A percentile compares a stretch with the other conserved stretches of the same genome.
These are phyloP conservation scores for Linurgus olivaceus DNA, from an alignment of 2,797 vertebrate species.

Conservation along the genomic window DNA sequence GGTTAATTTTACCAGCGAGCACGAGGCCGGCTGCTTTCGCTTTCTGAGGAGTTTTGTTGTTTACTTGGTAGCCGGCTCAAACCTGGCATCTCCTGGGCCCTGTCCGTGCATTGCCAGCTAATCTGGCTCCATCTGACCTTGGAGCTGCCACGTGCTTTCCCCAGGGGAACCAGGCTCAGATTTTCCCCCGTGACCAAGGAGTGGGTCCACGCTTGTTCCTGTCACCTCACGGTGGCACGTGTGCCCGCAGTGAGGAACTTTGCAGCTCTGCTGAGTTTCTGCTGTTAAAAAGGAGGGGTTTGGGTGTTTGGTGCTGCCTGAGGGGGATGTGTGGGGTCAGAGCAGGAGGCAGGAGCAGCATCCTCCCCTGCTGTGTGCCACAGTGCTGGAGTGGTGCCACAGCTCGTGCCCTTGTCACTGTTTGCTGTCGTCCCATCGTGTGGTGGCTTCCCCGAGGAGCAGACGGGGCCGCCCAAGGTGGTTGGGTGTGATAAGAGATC, in stretches of 20 bases:
- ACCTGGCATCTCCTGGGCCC: background rate
- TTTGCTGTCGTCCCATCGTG: background rate
- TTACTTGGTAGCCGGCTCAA: background rate
- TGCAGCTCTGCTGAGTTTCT: background rate
- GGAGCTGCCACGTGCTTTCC: background rate
- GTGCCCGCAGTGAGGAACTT: background rate
- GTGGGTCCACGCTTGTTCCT: background rate
- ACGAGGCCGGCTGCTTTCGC: background rate
- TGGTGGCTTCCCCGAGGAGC: background rate
- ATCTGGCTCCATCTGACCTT: slow-evolving; percentile 41
- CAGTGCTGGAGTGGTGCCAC: background rate
- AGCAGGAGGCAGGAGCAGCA: background rate
- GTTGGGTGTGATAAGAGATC: slow-evolving; percentile 44
- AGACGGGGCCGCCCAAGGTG: slow-evolving; percentile 2
- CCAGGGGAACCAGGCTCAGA: background rate
- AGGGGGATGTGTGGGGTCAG: accelerated
- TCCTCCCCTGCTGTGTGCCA: background rate
- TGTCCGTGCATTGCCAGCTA: background rate
- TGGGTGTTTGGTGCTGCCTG: accelerated
- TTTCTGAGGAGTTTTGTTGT: slow-evolving; percentile 46
- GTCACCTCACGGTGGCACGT: accelerated
- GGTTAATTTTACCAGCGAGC: slow-evolving; percentile 32
- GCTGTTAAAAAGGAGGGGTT: background rate
- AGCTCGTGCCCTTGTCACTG: background rate
- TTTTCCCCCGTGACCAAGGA: background rate